phyloP scores from a whole-genome alignment of 2,113 vertebrate genomes.

The Serinus canaria region DNA sequence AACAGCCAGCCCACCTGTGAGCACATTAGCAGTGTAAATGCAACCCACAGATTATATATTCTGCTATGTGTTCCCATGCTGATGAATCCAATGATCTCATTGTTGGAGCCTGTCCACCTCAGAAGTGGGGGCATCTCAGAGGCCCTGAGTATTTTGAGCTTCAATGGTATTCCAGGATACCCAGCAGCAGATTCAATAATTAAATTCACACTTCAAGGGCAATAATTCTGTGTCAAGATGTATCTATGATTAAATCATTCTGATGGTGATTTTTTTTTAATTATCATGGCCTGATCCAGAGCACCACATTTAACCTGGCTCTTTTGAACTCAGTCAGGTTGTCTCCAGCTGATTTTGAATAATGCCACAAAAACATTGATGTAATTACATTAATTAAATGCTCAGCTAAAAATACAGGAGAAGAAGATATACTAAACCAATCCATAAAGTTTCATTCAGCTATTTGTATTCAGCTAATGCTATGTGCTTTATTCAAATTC shows the following conservation, averaged over 20 bases:
- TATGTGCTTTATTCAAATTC: background rate
- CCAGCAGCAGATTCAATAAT: constrained; percentile 4
- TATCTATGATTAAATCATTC: constrained; percentile 19
- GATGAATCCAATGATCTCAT: background rate
- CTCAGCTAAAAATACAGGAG: background rate
- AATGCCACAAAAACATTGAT: background rate
- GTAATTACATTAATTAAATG: background rate
- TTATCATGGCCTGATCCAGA: background rate
- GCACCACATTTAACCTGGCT: background rate
- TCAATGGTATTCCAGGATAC: background rate
- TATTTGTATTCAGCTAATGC: background rate
- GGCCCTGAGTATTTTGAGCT: background rate
- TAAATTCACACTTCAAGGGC: background rate
- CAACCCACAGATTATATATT: background rate
- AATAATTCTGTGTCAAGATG: background rate
- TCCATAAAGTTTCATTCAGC: background rate
- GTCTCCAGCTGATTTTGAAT: background rate
- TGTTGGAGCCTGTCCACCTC: background rate
- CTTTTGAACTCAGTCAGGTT: background rate
- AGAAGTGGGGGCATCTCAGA: background rate
- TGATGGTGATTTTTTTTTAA: constrained; percentile 29
- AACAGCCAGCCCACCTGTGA: background rate
- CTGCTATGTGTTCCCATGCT: background rate
- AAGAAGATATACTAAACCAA: background rate
- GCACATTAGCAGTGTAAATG: background rate